Evolutionary conservation across 2,113 vertebrate genomes (phyloP), one percentile per base, ranked within the genome.

Genomic region (Danio rerio): DNA sequence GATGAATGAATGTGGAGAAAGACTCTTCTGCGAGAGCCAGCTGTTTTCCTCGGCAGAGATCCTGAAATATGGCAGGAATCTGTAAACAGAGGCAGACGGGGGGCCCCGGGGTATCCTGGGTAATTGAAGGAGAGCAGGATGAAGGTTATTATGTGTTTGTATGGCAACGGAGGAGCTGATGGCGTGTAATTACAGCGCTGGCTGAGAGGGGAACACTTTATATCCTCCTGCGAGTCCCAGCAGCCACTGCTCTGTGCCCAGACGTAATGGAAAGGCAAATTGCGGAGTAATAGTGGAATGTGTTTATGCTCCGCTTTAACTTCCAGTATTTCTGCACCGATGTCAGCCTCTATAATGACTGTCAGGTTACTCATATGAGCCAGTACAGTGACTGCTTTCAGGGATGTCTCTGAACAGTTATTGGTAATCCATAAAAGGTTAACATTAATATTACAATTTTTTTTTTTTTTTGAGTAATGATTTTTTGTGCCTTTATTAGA

Each of bases 91-190:
- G 80, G 69, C 16, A 43, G 75, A 71, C 71, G n/a, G 31, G 56
- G 73, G 78, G 21, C 84, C 74, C 18, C 10, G 70, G 87, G 72
- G 69, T 79, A 85, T 85, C 81, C 76, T 88, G 83, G 79, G 82
- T 88, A 86, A 85, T 83, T 85, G 77, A 79, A 52, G 63, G 83
- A 75, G 66, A 73, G 47, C 79, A 77, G 84, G 82, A 88, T 84
- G 82, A 82, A 83, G 71, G 84, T 84, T 84, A 88, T 87, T 86
- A 87, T 82, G 66, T 78, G 85, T 79, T 84, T 75, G 84, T 69
- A 65, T 71, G 72, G 59, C 58, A 71, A 80, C 76, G 50, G 70
- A 49, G 21, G 80, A 53, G 59, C 58, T 74, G 68, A 31, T 72
- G 72, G 58, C 43, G 11, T 86, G 83, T 86, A 85, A 88, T 88